phyloP scores from a whole-genome alignment of 1,140 invertebrate species.

The Aplysia californica region DNA sequence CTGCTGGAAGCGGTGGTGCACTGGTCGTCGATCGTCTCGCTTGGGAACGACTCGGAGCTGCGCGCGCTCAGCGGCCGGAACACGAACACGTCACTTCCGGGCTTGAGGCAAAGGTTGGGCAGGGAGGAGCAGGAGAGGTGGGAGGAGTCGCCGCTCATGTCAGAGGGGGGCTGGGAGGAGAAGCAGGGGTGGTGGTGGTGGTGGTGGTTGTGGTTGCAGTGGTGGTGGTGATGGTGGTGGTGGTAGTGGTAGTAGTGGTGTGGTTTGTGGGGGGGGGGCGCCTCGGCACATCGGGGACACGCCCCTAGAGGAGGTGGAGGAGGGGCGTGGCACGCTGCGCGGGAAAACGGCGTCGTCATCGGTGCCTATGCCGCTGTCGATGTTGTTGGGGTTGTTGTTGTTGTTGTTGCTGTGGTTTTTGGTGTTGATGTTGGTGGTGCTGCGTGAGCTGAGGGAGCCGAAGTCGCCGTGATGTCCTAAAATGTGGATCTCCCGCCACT shows the following conservation, averaged over 20 bases:
- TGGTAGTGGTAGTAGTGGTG: background rate
- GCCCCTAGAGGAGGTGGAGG: background rate
- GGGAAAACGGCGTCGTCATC: conserved; percentile 29
- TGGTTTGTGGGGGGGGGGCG: no score
- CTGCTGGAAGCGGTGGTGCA: conserved; percentile 37
- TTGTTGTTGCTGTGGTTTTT: background rate
- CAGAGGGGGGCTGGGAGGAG: background rate
- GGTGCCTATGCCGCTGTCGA: conserved; percentile 34
- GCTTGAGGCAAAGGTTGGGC: conserved; percentile 22
- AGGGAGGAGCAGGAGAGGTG: conserved; percentile 27
- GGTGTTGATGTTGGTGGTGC: conserved; percentile 15
- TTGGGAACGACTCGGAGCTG: conserved; percentile 26
- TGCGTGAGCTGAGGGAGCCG: conserved; percentile 26
- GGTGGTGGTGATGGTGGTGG: conserved; percentile 9
- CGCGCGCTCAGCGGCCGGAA: conserved; percentile 28
- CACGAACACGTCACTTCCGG: conserved; percentile 20
- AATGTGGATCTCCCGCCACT: conserved; percentile 36
- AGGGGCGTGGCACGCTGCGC: background rate
- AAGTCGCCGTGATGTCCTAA: conserved; percentile 31
- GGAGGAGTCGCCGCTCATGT: conserved; percentile 25
- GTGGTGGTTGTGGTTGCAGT: background rate
- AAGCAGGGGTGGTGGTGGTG: background rate
- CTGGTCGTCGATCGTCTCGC: conserved; percentile 32
- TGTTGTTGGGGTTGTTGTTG: conserved; percentile 2
- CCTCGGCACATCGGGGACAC: no score